Base-by-base conservation (phyloP, 2,113 vertebrate species). In the Pao palembangensis region DNA sequence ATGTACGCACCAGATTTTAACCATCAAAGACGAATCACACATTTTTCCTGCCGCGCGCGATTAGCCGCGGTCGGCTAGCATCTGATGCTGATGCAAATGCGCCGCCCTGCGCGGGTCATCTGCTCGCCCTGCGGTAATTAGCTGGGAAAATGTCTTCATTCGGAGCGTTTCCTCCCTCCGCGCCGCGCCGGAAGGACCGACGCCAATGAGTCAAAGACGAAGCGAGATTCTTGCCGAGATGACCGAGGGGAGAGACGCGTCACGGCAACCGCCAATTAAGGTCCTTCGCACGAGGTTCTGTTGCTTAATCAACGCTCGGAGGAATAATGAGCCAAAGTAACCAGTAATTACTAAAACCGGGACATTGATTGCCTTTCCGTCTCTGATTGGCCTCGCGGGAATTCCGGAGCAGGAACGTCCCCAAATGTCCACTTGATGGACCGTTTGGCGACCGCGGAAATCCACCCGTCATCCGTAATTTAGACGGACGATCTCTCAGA, bases 141-240 rank as follows among this genome's bases (percentile, higher is more conserved):
- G 78, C 67, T 76, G 85, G 68, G 75, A 87, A 87, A 90, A 91
- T 90, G 88, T 88, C 73, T 79, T 74, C 66, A 72, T 2, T 23
- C 2, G 21, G 69, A 73, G 57, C 69, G 41, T 17, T 65, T 59
- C 31, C 38, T 52, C 3, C 43, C 0, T 52, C 80, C 61, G 60
- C 14, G 66, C 23, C 42, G 69, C 64, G 19, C 28, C 47, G 2
- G 47, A 54, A 31, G 60, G 59, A 56, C 76, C 49, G 55, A 44
- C 59, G 72, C 73, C 75, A 71, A 70, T 64, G 69, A 64, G 65
- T 68, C 60, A 18, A 69, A 72, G 67, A 50, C 28, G 23, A 46
- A 44, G 46, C 64, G 76, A 69, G 52, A 8, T 42, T 61, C 56
- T 54, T 64, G 23, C 23, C 23, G 71, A 67, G 51, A 31, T 65